Base-by-base conservation (phyloP, 2,113 vertebrate species). In the Psilopogon haemacephalus region DNA sequence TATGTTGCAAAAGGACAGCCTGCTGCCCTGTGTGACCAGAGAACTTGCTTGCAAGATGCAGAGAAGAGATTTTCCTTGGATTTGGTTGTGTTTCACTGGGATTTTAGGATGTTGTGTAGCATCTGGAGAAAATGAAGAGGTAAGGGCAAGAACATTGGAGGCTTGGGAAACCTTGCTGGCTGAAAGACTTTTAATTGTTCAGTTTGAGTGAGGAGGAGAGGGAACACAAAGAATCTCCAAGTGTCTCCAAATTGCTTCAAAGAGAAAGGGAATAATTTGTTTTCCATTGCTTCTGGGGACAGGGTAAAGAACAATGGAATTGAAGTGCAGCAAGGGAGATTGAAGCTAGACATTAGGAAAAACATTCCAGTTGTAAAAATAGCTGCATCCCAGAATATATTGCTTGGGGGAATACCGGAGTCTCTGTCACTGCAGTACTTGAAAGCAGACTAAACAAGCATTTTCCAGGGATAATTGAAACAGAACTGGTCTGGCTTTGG, bases 191-290 rank as follows among this genome's bases (percentile, higher is more conserved):
- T 58, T 76, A 54, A 72, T 50, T 85, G 63, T 18, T 38, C 23
- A 1, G 1, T 10, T 32, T 32, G 27, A 80, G 48, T 0, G 1
- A 85, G 79, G 72, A 68, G 21, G 4, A 30, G 35, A 4, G n/a
- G 15, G 26, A 52, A 8, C 0, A 0, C 48, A 38, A 28, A n/a
- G 52, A 58, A 75, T 46, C 21, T 73, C 58, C 62, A 78, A 82
- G 35, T 32, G 71, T 38, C 82, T 93, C 71, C 72, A 59, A 54
- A 73, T 73, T 44, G 55, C 59, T 75, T 79, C 79, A 23, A n/a
- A 73, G 75, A 77, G 40, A 79, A 85, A 90, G 46, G 72, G 19
- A 86, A 80, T 70, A 63, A 92, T 94, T 79, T 94, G 88, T 77
- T 93, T 93, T 44, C 79, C 59, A 7, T 65, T 63, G 86, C 79